Conservation (phyloP, 2,797 vertebrate species). For the Mormyrus hasselquistii region DNA sequence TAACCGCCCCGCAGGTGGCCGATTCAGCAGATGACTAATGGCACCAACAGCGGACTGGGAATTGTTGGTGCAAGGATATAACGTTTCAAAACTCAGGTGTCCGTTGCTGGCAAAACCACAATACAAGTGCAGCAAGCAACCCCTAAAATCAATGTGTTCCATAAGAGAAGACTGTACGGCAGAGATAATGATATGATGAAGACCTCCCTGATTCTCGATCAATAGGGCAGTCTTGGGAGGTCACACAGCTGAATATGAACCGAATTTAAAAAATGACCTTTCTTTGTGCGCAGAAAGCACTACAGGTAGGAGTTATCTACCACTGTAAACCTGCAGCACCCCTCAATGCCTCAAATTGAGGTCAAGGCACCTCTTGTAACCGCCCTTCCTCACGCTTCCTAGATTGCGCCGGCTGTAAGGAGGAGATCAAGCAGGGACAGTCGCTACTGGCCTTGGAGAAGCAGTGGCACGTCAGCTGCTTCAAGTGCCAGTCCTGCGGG, state of each 20-base stretch:
- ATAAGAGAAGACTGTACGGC: not conserved
- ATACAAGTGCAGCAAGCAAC: not conserved
- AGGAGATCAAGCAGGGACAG: constrained; percentile 91
- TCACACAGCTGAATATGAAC: constrained; percentile 10
- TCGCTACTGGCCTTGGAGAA: constrained; percentile 88
- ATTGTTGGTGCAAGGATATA: not conserved
- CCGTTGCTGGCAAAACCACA: not conserved
- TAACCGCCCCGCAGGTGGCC: not conserved
- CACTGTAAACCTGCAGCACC: not conserved
- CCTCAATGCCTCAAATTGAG: not conserved
- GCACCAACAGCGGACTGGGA: not conserved
- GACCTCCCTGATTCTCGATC: not conserved
- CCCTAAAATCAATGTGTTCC: not conserved
- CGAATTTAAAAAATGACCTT: constrained; percentile 25
- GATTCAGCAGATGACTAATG: not conserved
- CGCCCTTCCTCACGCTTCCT: constrained; percentile 6
- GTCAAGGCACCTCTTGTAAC: constrained; percentile 5
- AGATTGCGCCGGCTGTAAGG: constrained; percentile 89
- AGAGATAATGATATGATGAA: not conserved
- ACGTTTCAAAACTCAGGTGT: not conserved
- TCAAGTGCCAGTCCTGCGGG: constrained; percentile 86
- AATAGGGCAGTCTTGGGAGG: not conserved
- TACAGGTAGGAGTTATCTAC: constrained; percentile 11
- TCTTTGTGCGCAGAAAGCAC: not conserved
- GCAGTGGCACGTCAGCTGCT: constrained; percentile 95